phyloP scores from a whole-genome alignment of 2,888 invertebrate species.

The Cheilosia impressa region DNA sequence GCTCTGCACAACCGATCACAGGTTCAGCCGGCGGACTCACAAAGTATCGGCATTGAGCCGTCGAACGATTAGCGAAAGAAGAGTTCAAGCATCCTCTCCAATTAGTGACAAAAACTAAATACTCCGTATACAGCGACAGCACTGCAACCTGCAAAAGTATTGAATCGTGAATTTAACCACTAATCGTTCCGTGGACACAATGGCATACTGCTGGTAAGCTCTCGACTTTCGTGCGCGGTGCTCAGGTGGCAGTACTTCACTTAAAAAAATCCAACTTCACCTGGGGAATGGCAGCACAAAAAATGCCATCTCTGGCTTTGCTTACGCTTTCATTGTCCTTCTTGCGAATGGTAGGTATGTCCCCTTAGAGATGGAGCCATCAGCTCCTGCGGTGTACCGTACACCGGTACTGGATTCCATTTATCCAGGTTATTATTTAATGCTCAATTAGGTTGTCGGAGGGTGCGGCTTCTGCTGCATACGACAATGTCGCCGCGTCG shows the following conservation, averaged over 20 bases:
- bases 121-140: background rate
- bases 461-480: conserved; percentile 43
- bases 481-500: conserved; percentile 3
- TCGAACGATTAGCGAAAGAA: conserved; percentile 49
- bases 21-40: background rate
- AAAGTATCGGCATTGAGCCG: conserved; percentile 21
- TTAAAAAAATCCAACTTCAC: conserved; percentile 66
- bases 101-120: conserved; percentile 71
- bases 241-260: conserved; percentile 70
- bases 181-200: conserved; percentile 65
- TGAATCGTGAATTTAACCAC: conserved; percentile 65
- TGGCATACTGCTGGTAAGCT: conserved; percentile 25
- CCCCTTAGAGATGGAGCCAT: conserved; percentile 42
- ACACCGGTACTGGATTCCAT: conserved; percentile 66
- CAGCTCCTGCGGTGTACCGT: conserved; percentile 51
- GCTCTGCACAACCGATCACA: background rate
- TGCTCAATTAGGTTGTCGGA: conserved; percentile 72
- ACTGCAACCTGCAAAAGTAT: conserved; percentile 26
- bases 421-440: conserved; percentile 75
- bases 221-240: conserved; percentile 24
- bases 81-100: conserved; percentile 67
- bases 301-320: conserved; percentile 21
- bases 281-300: conserved; percentile 42
- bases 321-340: conserved; percentile 58
- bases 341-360: conserved; percentile 15